Base-by-base conservation (phyloP, 1,140 invertebrate species). In the Zaprionus taronus region DNA sequence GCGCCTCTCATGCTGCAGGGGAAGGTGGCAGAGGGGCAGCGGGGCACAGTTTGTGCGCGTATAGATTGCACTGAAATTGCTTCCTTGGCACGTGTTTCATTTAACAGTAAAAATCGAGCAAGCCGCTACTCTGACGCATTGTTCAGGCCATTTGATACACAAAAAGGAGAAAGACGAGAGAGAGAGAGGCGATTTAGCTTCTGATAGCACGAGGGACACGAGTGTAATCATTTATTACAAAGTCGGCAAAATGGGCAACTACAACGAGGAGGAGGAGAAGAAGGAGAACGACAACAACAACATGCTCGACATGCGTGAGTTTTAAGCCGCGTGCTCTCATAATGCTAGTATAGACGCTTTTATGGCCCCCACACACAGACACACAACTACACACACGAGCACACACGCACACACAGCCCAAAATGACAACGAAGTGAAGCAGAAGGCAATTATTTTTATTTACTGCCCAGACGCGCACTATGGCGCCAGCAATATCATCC, bases 381-480 rank as follows among this genome's bases (percentile, higher is more conserved):
- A 82, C 81, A 31, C 7, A 31, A 31, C 7, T 11, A 68, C 73
- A 49, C 61, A 72, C 69, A 77, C 72, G 77, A 78, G 56, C 73
- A 38, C 53, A 67, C 80, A 74, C 67, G 69, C 73, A 41, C 51
- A 58, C 55, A 56, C 62, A 76, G 69, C 83, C 66, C 44, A 87
- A 74, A 89, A 79, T 72, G 84, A 87, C 81, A 72, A 79, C 84
- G 84, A 87, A 87, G 78, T 90, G 85, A 89, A 87, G 85, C 85
- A 89, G 85, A 90, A 91, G 85, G 85, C 85, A 90, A 90, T 90
- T 90, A 90, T 90, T 90, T 90, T 90, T 90, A 90, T 90, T 90
- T 90, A 90, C 85, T 90, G 86, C 85, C 77, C 79, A 90, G 85
- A 85, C 85, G 85, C 86, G 82, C 82, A 90, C 81, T 85, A 90